phyloP scores from a whole-genome alignment of 2,888 invertebrate genomes.

The Allygus modestus region DNA sequence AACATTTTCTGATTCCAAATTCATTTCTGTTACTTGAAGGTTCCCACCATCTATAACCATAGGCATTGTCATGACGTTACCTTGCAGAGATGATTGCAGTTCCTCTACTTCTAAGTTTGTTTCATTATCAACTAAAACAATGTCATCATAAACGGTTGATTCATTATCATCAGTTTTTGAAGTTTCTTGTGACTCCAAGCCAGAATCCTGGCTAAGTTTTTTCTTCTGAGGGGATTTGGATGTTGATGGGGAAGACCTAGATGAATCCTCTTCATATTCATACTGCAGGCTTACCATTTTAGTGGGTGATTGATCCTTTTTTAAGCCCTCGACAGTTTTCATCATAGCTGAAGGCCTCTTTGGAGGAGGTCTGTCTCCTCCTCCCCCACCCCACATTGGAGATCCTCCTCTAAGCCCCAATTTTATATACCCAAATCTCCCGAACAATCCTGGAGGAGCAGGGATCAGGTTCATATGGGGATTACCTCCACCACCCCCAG shows the following conservation, averaged over 20 bases:
- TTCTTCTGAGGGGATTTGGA: constrained; percentile 65
- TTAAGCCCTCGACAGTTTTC: constrained; percentile 77
- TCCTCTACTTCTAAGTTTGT: constrained; percentile 69
- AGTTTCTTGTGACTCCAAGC: constrained; percentile 52
- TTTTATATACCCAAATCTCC: constrained; percentile 79
- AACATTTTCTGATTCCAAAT: constrained; percentile 62
- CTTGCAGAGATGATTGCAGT: constrained; percentile 69
- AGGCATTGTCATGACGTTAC: constrained; percentile 70
- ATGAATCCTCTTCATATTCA: constrained; percentile 80
- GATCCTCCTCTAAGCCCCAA: constrained; percentile 76
- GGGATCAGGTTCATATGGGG: constrained; percentile 79
- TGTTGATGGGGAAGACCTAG: constrained; percentile 69
- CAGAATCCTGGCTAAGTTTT: constrained; percentile 50
- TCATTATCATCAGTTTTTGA: constrained; percentile 67
- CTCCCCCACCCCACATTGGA: constrained; percentile 71
- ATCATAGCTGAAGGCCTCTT: constrained; percentile 70
- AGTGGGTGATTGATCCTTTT: constrained; percentile 74
- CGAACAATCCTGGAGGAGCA: constrained; percentile 77
- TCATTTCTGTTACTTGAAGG: constrained; percentile 65
- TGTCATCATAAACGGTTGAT: constrained; percentile 70
- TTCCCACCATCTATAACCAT: constrained; percentile 68
- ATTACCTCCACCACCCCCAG: constrained; percentile 76
- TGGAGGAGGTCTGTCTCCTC: constrained; percentile 66
- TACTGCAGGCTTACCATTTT: constrained; percentile 73
- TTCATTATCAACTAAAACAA: constrained; percentile 70